These are phyloP conservation scores for Turritopsis dohrnii DNA, from an alignment of 30 jellyfish, hydroid and myxozoan genomes.

Conservation along the genomic window DNA sequence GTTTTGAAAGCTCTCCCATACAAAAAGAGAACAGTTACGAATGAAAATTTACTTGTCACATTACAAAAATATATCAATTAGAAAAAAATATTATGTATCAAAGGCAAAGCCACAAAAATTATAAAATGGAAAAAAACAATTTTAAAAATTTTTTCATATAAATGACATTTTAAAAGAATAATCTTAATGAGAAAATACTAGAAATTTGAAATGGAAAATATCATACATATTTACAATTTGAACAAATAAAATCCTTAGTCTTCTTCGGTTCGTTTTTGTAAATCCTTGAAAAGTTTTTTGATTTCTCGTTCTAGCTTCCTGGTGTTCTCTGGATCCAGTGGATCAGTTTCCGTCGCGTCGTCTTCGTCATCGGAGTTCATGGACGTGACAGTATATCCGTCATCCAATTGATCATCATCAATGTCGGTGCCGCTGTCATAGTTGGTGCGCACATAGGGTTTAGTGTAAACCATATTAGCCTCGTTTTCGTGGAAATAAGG, in stretches of 20 bases:
- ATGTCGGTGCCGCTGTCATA: slow-evolving; percentile 57
- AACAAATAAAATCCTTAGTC: slow-evolving; percentile 6
- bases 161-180: not conserved
- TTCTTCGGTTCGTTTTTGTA: slow-evolving; percentile 68
- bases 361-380: slow-evolving; percentile 64
- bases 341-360: slow-evolving; percentile 58
- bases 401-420: slow-evolving; percentile 42
- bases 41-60: too few relatives aligned
- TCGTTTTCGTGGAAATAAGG: slow-evolving; percentile 74
- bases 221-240: not conserved
- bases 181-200: not conserved
- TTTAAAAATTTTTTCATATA: not conserved
- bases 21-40: too few relatives aligned
- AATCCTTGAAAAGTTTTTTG: slow-evolving; percentile 60
- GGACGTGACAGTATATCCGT: slow-evolving; percentile 75
- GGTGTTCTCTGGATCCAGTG: slow-evolving; percentile 84
- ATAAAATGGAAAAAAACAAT: not conserved
- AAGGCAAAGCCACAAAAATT: not conserved
- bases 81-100: not conserved
- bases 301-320: slow-evolving; percentile 78
- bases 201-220: not conserved
- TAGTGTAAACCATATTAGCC: slow-evolving; percentile 55
- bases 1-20: too few relatives aligned
- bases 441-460: slow-evolving; percentile 26
- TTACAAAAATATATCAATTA: not conserved